phyloP scores from a whole-genome alignment of 2,797 vertebrate genomes.

The Acipenser oxyrinchus region DNA sequence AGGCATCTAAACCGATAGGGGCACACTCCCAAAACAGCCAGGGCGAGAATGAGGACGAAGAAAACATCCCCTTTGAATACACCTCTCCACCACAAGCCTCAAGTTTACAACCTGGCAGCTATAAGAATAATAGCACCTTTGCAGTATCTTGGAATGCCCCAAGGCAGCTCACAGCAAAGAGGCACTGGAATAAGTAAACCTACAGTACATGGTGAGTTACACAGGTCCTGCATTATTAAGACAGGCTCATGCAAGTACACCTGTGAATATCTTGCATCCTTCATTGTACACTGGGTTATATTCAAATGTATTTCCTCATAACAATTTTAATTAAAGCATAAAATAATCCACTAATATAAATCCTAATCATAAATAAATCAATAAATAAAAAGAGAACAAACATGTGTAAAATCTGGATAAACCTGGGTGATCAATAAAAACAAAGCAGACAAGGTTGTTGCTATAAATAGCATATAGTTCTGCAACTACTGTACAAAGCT shows the following conservation, averaged over 20 bases:
- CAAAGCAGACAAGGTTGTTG: too few relatives aligned
- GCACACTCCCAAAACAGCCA: neutral
- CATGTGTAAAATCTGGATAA: too few relatives aligned
- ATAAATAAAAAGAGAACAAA: too few relatives aligned
- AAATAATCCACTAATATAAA: too few relatives aligned
- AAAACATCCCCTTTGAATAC: neutral
- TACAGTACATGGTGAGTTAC: conserved; percentile 1
- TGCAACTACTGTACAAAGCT: too few relatives aligned
- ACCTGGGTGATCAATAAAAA: too few relatives aligned
- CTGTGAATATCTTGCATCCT: neutral
- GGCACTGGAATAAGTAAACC: conserved; percentile 9
- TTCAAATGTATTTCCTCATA: too few relatives aligned
- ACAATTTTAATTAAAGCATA: too few relatives aligned
- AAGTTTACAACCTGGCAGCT: conserved; percentile 3
- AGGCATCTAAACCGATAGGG: conserved; percentile 20
- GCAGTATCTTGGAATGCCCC: conserved; percentile 4
- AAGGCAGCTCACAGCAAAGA: conserved; percentile 9
- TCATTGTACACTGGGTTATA: too few relatives aligned
- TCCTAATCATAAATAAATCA: too few relatives aligned
- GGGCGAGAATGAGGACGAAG: neutral
- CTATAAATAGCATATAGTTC: too few relatives aligned
- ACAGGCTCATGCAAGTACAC: neutral
- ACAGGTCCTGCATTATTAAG: neutral
- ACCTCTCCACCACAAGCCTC: conserved; percentile 4
- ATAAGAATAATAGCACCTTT: neutral